Evolutionary conservation across 1,140 invertebrate genomes (phyloP).

Genomic region (Rhizoglyphus robini): DNA sequence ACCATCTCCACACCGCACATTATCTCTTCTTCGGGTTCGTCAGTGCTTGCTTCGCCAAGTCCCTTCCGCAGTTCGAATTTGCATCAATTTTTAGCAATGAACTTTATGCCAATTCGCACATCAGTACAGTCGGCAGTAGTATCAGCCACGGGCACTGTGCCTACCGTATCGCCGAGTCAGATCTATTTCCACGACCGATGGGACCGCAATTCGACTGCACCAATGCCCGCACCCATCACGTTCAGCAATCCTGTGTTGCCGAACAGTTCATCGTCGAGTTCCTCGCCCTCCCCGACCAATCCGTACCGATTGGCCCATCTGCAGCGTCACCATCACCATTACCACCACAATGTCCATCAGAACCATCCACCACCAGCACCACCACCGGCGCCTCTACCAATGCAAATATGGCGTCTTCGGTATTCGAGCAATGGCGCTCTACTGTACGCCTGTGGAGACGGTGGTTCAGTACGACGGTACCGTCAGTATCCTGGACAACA

Average conservation of each 20-base stretch:
- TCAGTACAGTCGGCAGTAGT: neutral
- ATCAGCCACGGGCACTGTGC: neutral
- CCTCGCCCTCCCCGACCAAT: too few relatives aligned
- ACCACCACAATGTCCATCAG: neutral
- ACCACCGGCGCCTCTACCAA: neutral
- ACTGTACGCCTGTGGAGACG: constrained; percentile 39
- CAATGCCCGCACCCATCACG: too few relatives aligned
- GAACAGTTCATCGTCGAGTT: too few relatives aligned
- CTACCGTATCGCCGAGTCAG: neutral
- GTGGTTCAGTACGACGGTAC: constrained; percentile 36
- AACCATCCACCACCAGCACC: neutral
- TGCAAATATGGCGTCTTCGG: constrained; percentile 36
- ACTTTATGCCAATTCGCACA: neutral
- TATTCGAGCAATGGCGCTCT: constrained; percentile 41
- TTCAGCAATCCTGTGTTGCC: too few relatives aligned
- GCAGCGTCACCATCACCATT: neutral
- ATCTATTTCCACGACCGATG: neutral
- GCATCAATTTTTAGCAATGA: neutral
- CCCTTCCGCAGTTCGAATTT: neutral
- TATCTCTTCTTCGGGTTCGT: neutral
- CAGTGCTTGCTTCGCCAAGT: neutral
- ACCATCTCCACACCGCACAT: neutral
- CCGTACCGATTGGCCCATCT: neutral
- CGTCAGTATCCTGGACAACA: constrained; percentile 38
- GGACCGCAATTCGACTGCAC: neutral